phyloP scores from a whole-genome alignment of 2,113 vertebrate species.

The Piprites chloris region DNA sequence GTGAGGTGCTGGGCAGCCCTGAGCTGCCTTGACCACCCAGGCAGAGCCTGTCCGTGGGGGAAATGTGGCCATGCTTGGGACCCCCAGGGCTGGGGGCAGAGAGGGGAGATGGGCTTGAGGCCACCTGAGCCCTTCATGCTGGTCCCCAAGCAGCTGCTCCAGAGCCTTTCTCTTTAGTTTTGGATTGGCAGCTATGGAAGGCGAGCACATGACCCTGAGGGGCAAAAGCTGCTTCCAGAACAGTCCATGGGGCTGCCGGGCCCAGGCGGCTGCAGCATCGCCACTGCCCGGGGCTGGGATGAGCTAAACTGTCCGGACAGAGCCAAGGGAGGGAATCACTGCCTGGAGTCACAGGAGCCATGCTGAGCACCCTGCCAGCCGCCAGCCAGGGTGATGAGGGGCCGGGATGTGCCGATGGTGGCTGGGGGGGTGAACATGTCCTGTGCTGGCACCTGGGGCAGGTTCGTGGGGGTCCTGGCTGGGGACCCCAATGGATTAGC shows the following conservation, averaged over 20 bases:
- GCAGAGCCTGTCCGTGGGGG: background rate
- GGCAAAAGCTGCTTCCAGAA: background rate
- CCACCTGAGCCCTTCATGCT: fast-evolving
- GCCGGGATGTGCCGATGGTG: fast-evolving
- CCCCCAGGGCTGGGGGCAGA: background rate
- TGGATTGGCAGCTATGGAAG: fast-evolving
- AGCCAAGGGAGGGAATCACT: background rate
- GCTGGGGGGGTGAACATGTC: background rate
- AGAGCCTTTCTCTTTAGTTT: background rate
- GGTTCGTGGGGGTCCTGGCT: fast-evolving
- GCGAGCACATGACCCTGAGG: fast-evolving
- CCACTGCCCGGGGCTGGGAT: fast-evolving
- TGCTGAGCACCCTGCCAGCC: fast-evolving
- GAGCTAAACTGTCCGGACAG: fast-evolving
- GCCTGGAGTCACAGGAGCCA: background rate
- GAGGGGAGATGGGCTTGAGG: fast-evolving
- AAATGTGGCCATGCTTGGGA: fast-evolving
- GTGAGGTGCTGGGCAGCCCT: background rate
- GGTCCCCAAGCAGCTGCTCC: fast-evolving
- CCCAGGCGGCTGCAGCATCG: fast-evolving
- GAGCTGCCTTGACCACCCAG: background rate
- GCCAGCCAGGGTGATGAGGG: fast-evolving
- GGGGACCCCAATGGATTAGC: fast-evolving
- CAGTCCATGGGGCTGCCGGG: fast-evolving
- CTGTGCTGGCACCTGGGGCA: fast-evolving